Percentiles rank a stretch among this genome's conserved stretches.
These are phyloP conservation scores for Bellardia bayeri DNA, from an alignment of 2,888 invertebrate genomes.

Conservation along the genomic window DNA sequence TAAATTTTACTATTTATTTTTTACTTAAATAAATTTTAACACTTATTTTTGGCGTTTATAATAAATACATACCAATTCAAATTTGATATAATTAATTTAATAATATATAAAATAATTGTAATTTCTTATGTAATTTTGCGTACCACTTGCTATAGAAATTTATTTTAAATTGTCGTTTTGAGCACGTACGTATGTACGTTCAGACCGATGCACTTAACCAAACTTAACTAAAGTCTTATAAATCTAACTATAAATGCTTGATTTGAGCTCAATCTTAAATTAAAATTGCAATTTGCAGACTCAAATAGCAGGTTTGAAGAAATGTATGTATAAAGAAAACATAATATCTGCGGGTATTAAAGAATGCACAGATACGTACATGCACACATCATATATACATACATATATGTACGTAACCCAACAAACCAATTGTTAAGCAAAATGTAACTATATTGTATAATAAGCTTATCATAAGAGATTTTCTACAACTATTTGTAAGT, in stretches of 20 bases:
- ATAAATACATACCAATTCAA: too few species aligned
- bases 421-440: too few species aligned
- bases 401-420: too few species aligned
- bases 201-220: slow-evolving; percentile 65
- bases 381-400: neutral
- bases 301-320: slow-evolving; percentile 66
- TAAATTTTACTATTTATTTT: too few species aligned
- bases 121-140: slow-evolving; percentile 56
- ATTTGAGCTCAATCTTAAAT: slow-evolving; percentile 53
- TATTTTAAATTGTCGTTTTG: neutral
- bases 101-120: neutral
- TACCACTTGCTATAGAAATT: slow-evolving; percentile 44
- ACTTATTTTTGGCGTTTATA: too few species aligned
- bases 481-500: too few species aligned
- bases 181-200: slow-evolving; percentile 41
- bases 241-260: slow-evolving; percentile 63
- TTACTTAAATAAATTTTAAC: too few species aligned
- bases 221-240: slow-evolving; percentile 67
- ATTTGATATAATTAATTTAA: neutral
- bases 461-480: too few species aligned
- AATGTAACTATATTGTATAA: too few species aligned
- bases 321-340: slow-evolving; percentile 55
- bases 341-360: slow-evolving; percentile 22
- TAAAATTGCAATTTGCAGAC: slow-evolving; percentile 60
- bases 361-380: neutral